phyloP scores from a whole-genome alignment of 2,797 vertebrate genomes.

The Galago senegalensis region DNA sequence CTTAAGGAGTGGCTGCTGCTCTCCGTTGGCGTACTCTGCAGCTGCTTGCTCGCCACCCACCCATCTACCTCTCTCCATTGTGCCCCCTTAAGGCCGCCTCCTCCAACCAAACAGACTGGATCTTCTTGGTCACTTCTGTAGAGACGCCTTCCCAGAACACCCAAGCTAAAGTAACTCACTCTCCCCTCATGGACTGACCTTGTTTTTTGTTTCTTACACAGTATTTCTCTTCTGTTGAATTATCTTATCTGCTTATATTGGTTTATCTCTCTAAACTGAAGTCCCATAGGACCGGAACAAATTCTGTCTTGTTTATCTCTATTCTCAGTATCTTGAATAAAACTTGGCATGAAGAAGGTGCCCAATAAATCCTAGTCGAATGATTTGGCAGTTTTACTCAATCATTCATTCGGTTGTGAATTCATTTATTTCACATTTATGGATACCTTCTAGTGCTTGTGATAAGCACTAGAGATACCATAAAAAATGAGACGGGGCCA shows the following conservation, averaged over 20 bases:
- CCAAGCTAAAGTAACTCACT: not conserved
- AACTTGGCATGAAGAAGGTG: not conserved
- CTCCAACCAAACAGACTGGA: accelerated
- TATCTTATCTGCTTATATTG: not conserved
- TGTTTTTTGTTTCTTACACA: not conserved
- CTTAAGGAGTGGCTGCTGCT: accelerated
- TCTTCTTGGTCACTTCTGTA: not conserved
- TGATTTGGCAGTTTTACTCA: not conserved
- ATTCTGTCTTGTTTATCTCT: conserved; percentile 46
- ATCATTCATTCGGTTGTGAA: not conserved
- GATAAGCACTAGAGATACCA: not conserved
- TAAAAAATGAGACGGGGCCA: conserved; percentile 28
- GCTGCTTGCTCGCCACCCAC: not conserved
- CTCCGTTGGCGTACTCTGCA: not conserved
- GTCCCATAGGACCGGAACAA: not conserved
- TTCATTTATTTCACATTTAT: not conserved
- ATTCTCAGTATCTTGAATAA: conserved; percentile 6
- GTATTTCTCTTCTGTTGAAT: not conserved
- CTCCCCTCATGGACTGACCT: not conserved
- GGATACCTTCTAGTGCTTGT: not conserved
- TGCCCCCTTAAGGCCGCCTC: not conserved
- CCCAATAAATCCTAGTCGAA: conserved; percentile 5
- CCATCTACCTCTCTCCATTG: not conserved
- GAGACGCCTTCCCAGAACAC: not conserved
- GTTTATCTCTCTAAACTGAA: not conserved